Base-by-base conservation (phyloP, 2,113 vertebrate species). In the Epinephelus fuscoguttatus region DNA sequence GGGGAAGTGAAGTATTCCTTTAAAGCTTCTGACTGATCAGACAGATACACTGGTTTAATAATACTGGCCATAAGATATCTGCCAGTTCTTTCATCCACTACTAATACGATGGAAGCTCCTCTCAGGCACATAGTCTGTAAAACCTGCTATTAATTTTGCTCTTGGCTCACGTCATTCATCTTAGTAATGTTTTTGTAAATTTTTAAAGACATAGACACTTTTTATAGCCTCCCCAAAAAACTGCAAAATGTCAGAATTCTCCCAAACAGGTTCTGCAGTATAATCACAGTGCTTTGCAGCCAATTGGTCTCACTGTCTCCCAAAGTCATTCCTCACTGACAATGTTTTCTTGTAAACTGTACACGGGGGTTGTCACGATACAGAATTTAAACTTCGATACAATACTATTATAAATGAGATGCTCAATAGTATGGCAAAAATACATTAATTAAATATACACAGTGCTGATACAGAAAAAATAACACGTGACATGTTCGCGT, bases 121-220 rank as follows among this genome's bases (percentile, higher is more conserved):
- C 74, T 89, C 84, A 88, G 86, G 84, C 87, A 81, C 55, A 79
- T 55, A 21, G 42, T 81, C 63, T 84, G 67, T 87, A 42, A 82
- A 75, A 80, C 33, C 18, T 70, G 42, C 61, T 52, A 49, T 71
- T 66, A 19, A 55, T 72, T 71, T 63, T 56, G 15, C 47, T 86
- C 23, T 61, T 63, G 37, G 55, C 18, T 49, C 2, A 45, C 1
- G 1, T 69, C 50, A 15, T 70, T 81, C 56, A 84, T 61, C 80
- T 67, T 45, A 72, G 72, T 27, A 21, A 77, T 49, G n/a, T 56
- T 80, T 85, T 89, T 82, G 1, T 70, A 81, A 4, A 84, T 57
- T 70, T 84, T 50, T 52, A 80, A 42, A 78, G 45, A 52, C 69
- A 84, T 70, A 63, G 12, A 1, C 15, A 45, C 7, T 55, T 87